Evolutionary conservation across 2,113 vertebrate species (phyloP).

Genomic region (Phyllostomus hastatus): DNA sequence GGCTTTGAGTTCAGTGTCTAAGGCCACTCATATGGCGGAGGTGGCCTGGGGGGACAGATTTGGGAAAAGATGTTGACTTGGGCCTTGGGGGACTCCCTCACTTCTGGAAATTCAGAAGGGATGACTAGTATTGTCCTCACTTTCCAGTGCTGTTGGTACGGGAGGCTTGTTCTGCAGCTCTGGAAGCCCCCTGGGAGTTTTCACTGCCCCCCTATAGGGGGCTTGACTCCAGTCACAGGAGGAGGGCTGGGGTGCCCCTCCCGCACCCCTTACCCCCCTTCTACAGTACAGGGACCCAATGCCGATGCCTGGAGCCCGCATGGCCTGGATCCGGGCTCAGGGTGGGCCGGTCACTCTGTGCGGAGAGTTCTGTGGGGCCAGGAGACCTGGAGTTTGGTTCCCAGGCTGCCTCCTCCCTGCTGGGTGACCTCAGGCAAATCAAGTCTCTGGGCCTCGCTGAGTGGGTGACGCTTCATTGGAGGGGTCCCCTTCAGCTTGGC

Average conservation of each 20-base stretch:
- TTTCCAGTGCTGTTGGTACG: fast-evolving
- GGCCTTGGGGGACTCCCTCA: fast-evolving
- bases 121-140: background rate
- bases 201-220: background rate
- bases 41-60: background rate
- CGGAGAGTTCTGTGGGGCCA: background rate
- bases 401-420: background rate
- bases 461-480: background rate
- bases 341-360: background rate
- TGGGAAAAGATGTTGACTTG: background rate
- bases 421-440: background rate
- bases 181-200: background rate
- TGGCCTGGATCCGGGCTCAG: background rate
- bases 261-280: background rate
- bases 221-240: background rate
- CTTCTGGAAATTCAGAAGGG: background rate
- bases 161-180: too few relatives aligned
- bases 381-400: background rate
- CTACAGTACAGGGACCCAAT: fast-evolving
- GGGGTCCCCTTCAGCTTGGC: background rate
- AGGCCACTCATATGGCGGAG: background rate
- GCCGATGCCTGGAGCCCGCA: fast-evolving
- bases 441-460: background rate
- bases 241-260: too few relatives aligned
- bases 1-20: background rate